phyloP scores from a whole-genome alignment of 2,888 invertebrate species.

The Protonemura montana region DNA sequence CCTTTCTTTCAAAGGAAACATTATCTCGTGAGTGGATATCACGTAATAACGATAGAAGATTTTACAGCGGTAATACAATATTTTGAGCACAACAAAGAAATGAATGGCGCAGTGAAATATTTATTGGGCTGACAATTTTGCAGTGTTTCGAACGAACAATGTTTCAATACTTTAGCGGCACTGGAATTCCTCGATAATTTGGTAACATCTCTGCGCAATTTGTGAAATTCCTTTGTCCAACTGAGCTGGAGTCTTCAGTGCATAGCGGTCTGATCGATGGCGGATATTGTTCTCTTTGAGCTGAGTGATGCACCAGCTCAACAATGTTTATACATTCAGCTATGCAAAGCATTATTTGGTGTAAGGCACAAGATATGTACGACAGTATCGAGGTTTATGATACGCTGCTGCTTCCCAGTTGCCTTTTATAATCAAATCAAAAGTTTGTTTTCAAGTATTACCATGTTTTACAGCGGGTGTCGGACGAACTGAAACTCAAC shows the following conservation, averaged over 20 bases:
- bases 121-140: neutral
- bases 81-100: neutral
- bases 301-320: neutral
- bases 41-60: too few species aligned
- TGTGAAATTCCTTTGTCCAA: neutral
- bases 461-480: neutral
- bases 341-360: neutral
- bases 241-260: neutral
- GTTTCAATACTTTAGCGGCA: neutral
- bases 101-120: neutral
- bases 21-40: too few species aligned
- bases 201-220: neutral
- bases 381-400: neutral
- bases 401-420: neutral
- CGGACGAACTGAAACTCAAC: neutral
- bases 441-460: neutral
- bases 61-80: neutral
- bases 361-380: neutral
- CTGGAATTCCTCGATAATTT: neutral
- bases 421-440: neutral
- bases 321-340: too few species aligned
- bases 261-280: neutral
- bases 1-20: too few species aligned
- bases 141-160: neutral
- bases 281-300: neutral